Percentiles rank a stretch among this genome's conserved stretches.
Conservation (phyloP, 2,797 vertebrate species). For the Loriculus beryllinus region DNA sequence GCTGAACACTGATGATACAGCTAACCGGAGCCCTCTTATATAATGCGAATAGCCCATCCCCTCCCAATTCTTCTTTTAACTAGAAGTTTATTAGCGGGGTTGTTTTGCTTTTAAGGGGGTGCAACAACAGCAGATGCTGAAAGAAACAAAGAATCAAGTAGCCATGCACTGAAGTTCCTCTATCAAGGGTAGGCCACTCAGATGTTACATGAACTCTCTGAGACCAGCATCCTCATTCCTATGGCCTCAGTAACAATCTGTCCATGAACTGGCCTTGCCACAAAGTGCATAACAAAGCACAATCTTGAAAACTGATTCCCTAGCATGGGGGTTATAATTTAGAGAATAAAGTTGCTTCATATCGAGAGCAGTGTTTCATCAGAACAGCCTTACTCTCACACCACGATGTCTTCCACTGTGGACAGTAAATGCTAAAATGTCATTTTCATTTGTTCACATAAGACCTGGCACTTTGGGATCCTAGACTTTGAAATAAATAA, state of each 20-base stretch:
- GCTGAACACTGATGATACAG: neutral
- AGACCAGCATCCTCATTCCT: conserved; percentile 34
- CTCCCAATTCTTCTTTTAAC: neutral
- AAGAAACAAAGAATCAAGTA: neutral
- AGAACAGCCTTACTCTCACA: neutral
- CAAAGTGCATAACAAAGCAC: conserved; percentile 39
- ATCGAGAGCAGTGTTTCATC: neutral
- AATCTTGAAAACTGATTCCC: conserved; percentile 31
- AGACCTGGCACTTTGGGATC: neutral
- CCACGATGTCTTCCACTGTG: neutral
- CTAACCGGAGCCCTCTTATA: neutral
- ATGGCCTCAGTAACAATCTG: neutral
- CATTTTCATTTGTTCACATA: neutral
- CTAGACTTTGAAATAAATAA: neutral
- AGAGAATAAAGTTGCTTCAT: neutral
- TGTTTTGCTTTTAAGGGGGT: neutral
- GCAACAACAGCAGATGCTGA: neutral
- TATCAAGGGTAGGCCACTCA: neutral
- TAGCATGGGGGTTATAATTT: neutral
- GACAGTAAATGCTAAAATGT: neutral
- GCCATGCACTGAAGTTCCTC: neutral
- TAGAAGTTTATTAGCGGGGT: neutral
- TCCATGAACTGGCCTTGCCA: neutral
- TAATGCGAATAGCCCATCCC: neutral
- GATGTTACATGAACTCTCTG: neutral